These are phyloP conservation scores for Lycocerus yunnanus DNA, from an alignment of 2,888 invertebrate genomes.

Conservation along the genomic window DNA sequence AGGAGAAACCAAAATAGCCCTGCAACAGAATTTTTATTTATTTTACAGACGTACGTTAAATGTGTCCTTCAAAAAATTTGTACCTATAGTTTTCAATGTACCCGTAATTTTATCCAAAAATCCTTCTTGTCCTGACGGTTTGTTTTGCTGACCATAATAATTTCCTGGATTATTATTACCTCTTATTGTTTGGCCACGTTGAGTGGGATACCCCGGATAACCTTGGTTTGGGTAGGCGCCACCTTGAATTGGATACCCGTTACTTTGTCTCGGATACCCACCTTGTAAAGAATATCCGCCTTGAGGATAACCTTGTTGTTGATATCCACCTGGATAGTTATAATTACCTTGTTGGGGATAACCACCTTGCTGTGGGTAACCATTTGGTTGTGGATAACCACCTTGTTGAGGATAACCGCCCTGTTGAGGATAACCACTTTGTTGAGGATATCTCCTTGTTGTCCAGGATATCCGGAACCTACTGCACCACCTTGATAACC, in stretches of 20 bases:
- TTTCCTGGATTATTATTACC: constrained; percentile 8
- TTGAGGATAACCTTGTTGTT: constrained; percentile 8
- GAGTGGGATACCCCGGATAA: not conserved
- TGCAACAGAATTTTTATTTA: constrained; percentile 47
- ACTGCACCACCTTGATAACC: constrained; percentile 50
- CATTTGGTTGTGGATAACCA: constrained; percentile 35
- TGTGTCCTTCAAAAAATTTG: constrained; percentile 50
- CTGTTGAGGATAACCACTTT: constrained; percentile 31
- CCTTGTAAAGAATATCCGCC: constrained; percentile 11
- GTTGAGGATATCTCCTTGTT: constrained; percentile 13
- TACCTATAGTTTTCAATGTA: constrained; percentile 52
- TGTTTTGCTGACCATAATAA: constrained; percentile 19
- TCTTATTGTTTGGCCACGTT: not conserved
- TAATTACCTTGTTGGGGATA: constrained; percentile 36
- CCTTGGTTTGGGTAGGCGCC: constrained; percentile 23
- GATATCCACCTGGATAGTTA: constrained; percentile 36
- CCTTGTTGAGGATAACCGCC: constrained; percentile 35
- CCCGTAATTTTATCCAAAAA: constrained; percentile 48
- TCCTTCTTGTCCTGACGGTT: constrained; percentile 38
- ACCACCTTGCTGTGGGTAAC: constrained; percentile 9
- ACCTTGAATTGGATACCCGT: constrained; percentile 14
- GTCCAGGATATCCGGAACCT: constrained; percentile 51
- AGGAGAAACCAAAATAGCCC: constrained; percentile 53
- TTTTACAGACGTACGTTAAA: constrained; percentile 39
- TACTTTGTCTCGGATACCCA: constrained; percentile 13